Evolutionary conservation across 2,888 invertebrate genomes (phyloP), one percentile per base, ranked within the genome.

Genomic region (Leptarthrus brevirostris): DNA sequence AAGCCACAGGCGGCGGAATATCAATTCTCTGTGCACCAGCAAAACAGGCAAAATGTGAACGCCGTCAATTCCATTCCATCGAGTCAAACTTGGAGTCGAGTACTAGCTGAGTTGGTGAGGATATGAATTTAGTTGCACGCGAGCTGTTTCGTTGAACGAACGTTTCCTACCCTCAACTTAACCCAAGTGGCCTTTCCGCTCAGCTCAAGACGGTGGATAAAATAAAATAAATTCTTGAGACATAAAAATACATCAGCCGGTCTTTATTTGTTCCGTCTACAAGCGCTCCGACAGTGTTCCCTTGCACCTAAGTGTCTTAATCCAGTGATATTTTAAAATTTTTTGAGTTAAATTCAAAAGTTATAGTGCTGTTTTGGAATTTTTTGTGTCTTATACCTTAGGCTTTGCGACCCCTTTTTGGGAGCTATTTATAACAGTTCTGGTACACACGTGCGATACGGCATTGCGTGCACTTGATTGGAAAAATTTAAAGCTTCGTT

Each of bases 131-230:
- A 72, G 71, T 72, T 72, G 56, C 44, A 72, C 44, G 54, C 71
- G 71, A 72, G 56, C 56, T 72, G 44, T 26, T 56, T 47, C 24
- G 26, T 54, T 47, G 71, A 72, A 54, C 71, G 71, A 56, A 72
- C 47, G 71, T 72, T 44, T n/a, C 36, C 22, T 20, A 18, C 22
- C 58, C 30, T 14, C 12, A 10, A 18, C 20, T 47, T 66, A 16
- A 36, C 24, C 64, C 58, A 58, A 58, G 58, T 66, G 44, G 64
- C 47, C 26, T 47, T 47, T 22, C 44, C 40, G 40, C 40, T 30
- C 34, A 58, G 22, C 47, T 8, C 10, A 66, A 66, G 64, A 22
- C 64, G 64, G 24, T 40, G 64, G 26, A 44, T 12, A 64, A 26
- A 54, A 54, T 8, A 54, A 22, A 54, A 54, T 18, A 22, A 22